phyloP scores from a whole-genome alignment of 1,140 invertebrate genomes.

The Solenopsis fugax region DNA sequence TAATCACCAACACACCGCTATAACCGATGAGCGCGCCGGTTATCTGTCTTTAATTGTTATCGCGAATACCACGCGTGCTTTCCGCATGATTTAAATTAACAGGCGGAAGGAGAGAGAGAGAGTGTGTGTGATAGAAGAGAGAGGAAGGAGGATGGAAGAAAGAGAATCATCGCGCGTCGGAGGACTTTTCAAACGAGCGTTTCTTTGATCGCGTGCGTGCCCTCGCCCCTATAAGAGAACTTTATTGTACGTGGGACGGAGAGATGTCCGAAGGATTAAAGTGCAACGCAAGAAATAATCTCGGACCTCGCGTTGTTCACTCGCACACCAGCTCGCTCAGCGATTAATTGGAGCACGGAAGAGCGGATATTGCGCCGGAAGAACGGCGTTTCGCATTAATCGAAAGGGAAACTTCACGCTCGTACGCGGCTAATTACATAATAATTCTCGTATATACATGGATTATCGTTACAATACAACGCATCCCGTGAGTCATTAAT shows the following conservation, averaged over 20 bases:
- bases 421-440: conserved; percentile 31
- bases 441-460: conserved; percentile 28
- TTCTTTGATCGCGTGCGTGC: conserved; percentile 29
- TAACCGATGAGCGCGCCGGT: neutral
- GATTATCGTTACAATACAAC: conserved; percentile 10
- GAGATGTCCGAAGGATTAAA: neutral
- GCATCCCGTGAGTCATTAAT: conserved; percentile 4
- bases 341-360: conserved; percentile 42
- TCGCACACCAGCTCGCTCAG: neutral
- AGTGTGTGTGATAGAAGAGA: neutral
- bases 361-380: conserved; percentile 35
- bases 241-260: conserved; percentile 18
- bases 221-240: neutral
- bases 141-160: neutral
- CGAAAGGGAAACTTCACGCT: conserved; percentile 37
- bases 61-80: conserved; percentile 1
- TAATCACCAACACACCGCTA: neutral
- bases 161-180: neutral
- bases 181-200: neutral
- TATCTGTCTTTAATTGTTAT: conserved; percentile 50
- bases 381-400: conserved; percentile 24
- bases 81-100: conserved; percentile 10
- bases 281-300: conserved; percentile 22
- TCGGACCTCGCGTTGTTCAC: neutral
- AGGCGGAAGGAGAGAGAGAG: neutral